phyloP scores from a whole-genome alignment of 2,888 invertebrate genomes.

The Hyppa rectilinea region DNA sequence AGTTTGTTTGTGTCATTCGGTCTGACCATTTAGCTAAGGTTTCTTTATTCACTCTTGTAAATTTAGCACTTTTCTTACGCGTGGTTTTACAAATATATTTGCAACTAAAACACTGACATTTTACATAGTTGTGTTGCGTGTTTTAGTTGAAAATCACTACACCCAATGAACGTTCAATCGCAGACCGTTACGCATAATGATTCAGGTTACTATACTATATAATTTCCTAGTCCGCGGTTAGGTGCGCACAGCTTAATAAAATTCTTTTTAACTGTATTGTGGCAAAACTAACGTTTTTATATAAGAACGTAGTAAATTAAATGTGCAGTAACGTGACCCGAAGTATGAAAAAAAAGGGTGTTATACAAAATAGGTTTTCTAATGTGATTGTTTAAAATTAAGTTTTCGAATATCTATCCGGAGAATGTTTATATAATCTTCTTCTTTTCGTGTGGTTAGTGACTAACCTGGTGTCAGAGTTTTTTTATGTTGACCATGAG shows the following conservation, averaged over 20 bases:
- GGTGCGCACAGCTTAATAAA: conserved; percentile 25
- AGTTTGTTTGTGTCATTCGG: no score
- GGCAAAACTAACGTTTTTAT: conserved; percentile 14
- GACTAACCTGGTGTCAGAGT: no score
- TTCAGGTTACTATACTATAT: conserved; percentile 62
- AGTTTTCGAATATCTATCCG: neutral
- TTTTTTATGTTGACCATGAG: no score
- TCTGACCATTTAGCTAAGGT: neutral
- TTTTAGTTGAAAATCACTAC: conserved; percentile 37
- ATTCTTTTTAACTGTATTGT: conserved; percentile 32
- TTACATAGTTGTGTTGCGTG: neutral
- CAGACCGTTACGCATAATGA: conserved; percentile 66
- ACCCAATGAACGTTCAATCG: conserved; percentile 46
- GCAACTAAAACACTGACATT: neutral
- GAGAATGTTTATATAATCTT: neutral
- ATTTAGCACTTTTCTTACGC: neutral
- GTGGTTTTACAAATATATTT: neutral
- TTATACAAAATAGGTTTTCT: neutral
- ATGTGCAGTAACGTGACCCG: conserved; percentile 9
- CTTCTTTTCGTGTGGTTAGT: no score
- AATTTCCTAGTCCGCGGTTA: conserved; percentile 65
- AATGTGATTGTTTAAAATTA: conserved; percentile 8
- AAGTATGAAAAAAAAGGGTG: conserved; percentile 3
- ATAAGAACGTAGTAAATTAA: conserved; percentile 26
- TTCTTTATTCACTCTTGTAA: conserved; percentile 1